phyloP scores from a whole-genome alignment of 1,140 invertebrate species.

The Hyles vespertilio region DNA sequence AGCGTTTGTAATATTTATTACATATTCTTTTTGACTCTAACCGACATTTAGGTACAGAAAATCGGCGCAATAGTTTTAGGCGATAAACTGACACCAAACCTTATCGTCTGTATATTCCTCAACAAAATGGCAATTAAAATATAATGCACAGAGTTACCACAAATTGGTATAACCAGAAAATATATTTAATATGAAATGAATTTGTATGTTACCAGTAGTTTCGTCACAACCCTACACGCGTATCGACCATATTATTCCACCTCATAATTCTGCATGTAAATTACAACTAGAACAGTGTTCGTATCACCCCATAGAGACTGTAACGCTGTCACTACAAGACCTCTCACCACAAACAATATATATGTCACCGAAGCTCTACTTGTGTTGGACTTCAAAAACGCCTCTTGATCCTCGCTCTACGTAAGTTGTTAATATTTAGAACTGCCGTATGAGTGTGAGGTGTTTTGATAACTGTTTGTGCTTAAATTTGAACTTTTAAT shows the following conservation, averaged over 20 bases:
- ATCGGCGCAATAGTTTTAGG: too few species aligned
- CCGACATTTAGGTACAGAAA: too few species aligned
- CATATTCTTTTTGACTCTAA: too few species aligned
- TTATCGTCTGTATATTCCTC: too few species aligned
- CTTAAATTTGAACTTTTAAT: too few species aligned
- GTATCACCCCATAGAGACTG: constrained; percentile 60
- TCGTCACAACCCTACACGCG: constrained; percentile 42
- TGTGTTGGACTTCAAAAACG: constrained; percentile 32
- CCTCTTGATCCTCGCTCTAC: constrained; percentile 43
- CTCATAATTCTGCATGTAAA: constrained; percentile 72
- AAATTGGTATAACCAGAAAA: too few species aligned
- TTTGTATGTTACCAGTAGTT: too few species aligned
- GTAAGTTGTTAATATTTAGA: constrained; percentile 67
- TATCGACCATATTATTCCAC: constrained; percentile 53
- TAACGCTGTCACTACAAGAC: constrained; percentile 26
- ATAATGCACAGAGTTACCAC: too few species aligned
- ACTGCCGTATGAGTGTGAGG: constrained; percentile 6
- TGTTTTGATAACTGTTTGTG: background rate
- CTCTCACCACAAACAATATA: constrained; percentile 9
- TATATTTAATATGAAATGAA: too few species aligned
- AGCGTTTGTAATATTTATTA: too few species aligned
- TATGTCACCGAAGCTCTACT: constrained; percentile 22
- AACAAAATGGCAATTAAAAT: too few species aligned
- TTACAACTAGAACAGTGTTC: constrained; percentile 64
- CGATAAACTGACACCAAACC: too few species aligned